A percentile compares a stretch with the other conserved stretches of the same genome.
phyloP scores from a whole-genome alignment of 2,888 invertebrate species.

The Cephus nigrinus region DNA sequence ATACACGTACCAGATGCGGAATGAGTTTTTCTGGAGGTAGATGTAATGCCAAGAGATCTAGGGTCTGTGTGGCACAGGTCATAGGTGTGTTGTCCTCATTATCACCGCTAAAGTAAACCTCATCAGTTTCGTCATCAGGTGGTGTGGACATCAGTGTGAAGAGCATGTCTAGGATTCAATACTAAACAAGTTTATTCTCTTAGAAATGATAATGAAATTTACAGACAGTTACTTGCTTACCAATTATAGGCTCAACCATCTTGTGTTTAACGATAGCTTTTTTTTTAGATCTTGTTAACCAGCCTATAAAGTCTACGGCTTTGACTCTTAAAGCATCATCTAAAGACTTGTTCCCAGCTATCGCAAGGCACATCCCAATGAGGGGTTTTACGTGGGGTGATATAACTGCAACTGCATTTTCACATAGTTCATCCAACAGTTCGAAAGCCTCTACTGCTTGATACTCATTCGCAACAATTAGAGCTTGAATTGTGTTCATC shows the following conservation, averaged over 20 bases:
- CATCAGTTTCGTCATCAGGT: constrained; percentile 72
- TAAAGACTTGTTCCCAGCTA: constrained; percentile 70
- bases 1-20: constrained; percentile 72
- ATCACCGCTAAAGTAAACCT: constrained; percentile 75
- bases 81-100: constrained; percentile 74
- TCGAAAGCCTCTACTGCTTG: constrained; percentile 74
- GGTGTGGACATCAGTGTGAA: constrained; percentile 77
- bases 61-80: constrained; percentile 78
- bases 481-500: constrained; percentile 72
- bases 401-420: constrained; percentile 72
- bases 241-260: constrained; percentile 73
- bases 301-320: constrained; percentile 75
- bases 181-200: neutral
- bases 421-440: constrained; percentile 75
- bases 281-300: constrained; percentile 76
- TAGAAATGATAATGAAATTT: constrained; percentile 4
- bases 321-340: constrained; percentile 76
- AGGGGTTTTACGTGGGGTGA: constrained; percentile 74
- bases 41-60: constrained; percentile 79
- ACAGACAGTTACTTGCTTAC: constrained; percentile 29
- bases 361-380: constrained; percentile 75
- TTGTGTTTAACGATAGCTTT: constrained; percentile 79
- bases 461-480: constrained; percentile 70
- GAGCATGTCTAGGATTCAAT: constrained; percentile 70
- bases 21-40: constrained; percentile 82